A percentile compares a stretch with the other conserved stretches of the same genome.
phyloP scores from a whole-genome alignment of 1,140 invertebrate species.

The Saccostrea cuccullata region DNA sequence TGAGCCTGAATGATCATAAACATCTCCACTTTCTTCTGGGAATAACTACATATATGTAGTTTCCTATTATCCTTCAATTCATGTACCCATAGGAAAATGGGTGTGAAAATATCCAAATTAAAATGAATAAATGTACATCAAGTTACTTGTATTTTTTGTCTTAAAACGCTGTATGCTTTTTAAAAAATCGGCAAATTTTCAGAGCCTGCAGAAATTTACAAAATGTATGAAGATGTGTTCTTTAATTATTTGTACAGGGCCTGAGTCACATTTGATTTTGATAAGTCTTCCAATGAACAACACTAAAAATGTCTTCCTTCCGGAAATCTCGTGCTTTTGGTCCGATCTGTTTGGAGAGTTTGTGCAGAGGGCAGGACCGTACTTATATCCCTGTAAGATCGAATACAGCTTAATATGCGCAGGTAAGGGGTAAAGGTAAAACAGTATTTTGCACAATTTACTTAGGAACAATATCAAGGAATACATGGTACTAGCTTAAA shows the following conservation, averaged over 20 bases:
- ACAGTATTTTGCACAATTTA: too few species aligned
- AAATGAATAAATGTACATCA: too few species aligned
- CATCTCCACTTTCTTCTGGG: background rate
- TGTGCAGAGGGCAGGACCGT: conserved; percentile 82
- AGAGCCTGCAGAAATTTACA: too few species aligned
- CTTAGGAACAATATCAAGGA: too few species aligned
- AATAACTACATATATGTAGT: background rate
- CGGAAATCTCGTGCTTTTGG: conserved; percentile 57
- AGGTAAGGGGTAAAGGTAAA: conserved; percentile 50
- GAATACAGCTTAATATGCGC: conserved; percentile 98
- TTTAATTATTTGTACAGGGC: background rate
- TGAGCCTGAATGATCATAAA: background rate
- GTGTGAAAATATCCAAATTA: background rate
- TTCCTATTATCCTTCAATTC: too few species aligned
- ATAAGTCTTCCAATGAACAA: conserved; percentile 12
- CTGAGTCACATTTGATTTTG: conserved; percentile 12
- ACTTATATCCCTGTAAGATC: conserved; percentile 97
- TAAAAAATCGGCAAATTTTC: too few species aligned
- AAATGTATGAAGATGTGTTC: background rate
- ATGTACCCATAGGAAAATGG: background rate
- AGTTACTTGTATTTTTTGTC: too few species aligned
- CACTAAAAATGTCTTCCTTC: background rate
- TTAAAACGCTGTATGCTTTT: too few species aligned
- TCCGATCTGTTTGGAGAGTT: conserved; percentile 64
- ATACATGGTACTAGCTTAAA: too few species aligned